These are phyloP conservation scores for Dipodomys merriami DNA, from an alignment of 2,113 vertebrate species.

Conservation along the genomic window DNA sequence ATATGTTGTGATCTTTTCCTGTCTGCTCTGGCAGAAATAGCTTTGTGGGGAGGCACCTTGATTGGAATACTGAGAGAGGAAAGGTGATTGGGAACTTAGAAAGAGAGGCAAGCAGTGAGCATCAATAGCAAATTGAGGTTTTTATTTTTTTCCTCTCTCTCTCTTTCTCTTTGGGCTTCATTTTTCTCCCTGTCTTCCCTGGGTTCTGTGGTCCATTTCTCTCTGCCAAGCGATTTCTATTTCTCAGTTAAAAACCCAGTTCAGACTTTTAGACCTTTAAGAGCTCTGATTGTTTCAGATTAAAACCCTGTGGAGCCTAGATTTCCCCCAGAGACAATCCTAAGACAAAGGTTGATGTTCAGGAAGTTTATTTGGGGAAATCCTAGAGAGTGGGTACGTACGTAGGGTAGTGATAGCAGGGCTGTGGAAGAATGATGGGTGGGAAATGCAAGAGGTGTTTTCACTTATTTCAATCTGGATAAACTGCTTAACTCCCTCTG, in stretches of 20 bases:
- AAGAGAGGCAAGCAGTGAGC: neutral
- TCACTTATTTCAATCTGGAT: neutral
- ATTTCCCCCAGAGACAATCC: neutral
- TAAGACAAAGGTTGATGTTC: neutral
- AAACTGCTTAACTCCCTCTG: neutral
- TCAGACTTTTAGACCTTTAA: neutral
- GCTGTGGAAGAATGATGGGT: too few species aligned
- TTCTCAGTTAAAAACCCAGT: slow-evolving; percentile 46
- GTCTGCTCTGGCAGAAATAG: neutral
- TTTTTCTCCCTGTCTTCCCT: slow-evolving; percentile 74
- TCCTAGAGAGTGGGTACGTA: neutral
- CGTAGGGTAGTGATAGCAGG: too few species aligned
- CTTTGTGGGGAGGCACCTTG: slow-evolving; percentile 13
- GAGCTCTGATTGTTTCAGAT: slow-evolving; percentile 65
- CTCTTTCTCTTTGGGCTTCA: slow-evolving; percentile 61
- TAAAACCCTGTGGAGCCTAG: neutral
- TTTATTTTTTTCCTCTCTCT: neutral
- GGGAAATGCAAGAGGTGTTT: neutral
- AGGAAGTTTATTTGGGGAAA: neutral
- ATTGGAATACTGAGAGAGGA: slow-evolving; percentile 61
- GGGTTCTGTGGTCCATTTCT: slow-evolving; percentile 60
- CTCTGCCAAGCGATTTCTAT: slow-evolving; percentile 69
- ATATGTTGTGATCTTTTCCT: slow-evolving; percentile 35
- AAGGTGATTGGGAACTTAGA: slow-evolving; percentile 55
- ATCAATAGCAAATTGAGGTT: neutral